Base-by-base conservation (phyloP, 2,888 invertebrate species). In the Pecten maximus region DNA sequence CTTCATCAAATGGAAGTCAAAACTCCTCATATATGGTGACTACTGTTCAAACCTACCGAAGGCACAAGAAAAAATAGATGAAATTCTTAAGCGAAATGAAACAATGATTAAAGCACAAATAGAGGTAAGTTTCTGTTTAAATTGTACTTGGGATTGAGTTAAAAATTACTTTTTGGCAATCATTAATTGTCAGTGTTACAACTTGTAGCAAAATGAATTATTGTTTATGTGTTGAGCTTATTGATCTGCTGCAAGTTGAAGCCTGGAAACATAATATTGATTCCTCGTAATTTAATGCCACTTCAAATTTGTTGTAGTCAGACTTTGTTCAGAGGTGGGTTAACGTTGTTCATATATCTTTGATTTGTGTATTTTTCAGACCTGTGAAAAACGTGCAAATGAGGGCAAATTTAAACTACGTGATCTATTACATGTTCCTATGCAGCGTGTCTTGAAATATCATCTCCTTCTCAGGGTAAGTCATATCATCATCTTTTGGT, bases 401-500 rank as follows among this genome's bases (percentile, higher is more conserved):
- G 98, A 99, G 95, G 99, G 99, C 23, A 98, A 98, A 96, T 99
- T 99, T 96, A 98, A 99, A 97, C 97, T 99, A 94, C 98, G 99
- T 88, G 99, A 99, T 97, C 98, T 99, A 93, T 97, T 99, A 88
- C 98, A 99, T 40, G 99, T 99, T 93, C 99, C 99, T 87, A 99
- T 99, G 99, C 99, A 99, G 97, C 97, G 99, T 96, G 98, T 99
- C 94, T 98, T 99, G 93, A 99, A 99, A 96, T 99, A 99, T 97
- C 99, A 99, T 97, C 97, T 99, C 90, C 97, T 99, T 89, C 97
- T 99, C 91, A 98, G 99, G 96, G 99, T 96, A 93, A 90, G 94
- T 92, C 54, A 54, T 19, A 16, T 50, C 50, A n/a, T n/a, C n/a
- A n/a, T n/a, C n/a, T n/a, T n/a, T n/a, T n/a, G n/a, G n/a, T n/a